These are phyloP conservation scores for Papilio xuthus DNA, from an alignment of 1,140 invertebrate species.

Conservation along the genomic window DNA sequence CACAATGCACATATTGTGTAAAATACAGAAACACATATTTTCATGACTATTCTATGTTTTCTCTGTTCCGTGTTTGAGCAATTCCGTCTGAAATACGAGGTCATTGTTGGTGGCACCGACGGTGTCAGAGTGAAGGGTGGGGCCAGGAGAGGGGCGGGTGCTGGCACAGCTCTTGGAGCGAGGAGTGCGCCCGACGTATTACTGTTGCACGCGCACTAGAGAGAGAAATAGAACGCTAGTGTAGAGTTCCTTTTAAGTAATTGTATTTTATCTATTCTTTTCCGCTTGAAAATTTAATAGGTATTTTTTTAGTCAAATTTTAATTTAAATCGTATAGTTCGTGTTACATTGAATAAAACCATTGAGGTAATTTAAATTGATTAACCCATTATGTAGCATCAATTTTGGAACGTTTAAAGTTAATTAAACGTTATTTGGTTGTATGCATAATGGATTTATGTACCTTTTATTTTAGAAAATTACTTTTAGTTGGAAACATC, in stretches of 20 bases:
- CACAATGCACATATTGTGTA: constrained; percentile 30
- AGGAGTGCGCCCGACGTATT: constrained; percentile 70
- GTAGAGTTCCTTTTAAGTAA: constrained; percentile 75
- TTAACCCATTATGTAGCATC: constrained; percentile 14
- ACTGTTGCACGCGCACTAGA: constrained; percentile 65
- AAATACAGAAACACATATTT: constrained; percentile 30
- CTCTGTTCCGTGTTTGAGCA: constrained; percentile 77
- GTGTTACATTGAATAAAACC: constrained; percentile 20
- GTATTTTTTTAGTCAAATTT: constrained; percentile 39
- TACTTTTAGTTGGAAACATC: not conserved
- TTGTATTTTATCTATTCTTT: constrained; percentile 73
- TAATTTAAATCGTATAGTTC: constrained; percentile 26
- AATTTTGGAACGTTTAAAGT: constrained; percentile 14
- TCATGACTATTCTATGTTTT: constrained; percentile 64
- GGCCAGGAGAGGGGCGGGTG: constrained; percentile 52
- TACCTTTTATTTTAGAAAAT: not conserved
- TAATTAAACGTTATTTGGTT: constrained; percentile 13
- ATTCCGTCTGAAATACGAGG: constrained; percentile 80
- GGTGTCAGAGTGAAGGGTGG: constrained; percentile 59
- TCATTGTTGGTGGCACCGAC: constrained; percentile 78
- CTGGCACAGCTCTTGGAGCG: constrained; percentile 54
- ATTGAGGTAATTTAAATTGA: constrained; percentile 7
- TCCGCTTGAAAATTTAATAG: constrained; percentile 44
- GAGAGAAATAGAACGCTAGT: constrained; percentile 75
- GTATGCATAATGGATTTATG: not conserved